Base-by-base conservation (phyloP, 2,113 vertebrate genomes). In the Labeo rohita region DNA sequence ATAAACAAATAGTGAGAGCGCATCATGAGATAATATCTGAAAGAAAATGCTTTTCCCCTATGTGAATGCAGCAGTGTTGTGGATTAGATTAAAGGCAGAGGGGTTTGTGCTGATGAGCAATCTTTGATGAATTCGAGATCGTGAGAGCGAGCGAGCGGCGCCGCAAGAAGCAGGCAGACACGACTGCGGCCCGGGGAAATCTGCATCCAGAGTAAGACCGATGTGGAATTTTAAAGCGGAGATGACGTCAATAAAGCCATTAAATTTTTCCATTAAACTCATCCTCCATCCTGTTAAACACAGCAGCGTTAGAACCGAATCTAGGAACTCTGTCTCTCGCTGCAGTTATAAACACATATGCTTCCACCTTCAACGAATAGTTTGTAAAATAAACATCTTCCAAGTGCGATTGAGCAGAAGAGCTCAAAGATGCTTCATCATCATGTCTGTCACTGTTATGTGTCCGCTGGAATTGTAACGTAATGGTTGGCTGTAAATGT, bases 151-250 rank as follows among this genome's bases (percentile, higher is more conserved):
- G 56, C 10, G 50, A 59, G 18, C 16, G 9, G 47, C 15, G 6
- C 15, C 16, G 28, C 47, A 56, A 65, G 50, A 68, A 66, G 21
- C 52, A 77, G 12, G 18, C 45, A 66, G 59, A 63, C 59, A 47
- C 12, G 49, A 18, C 63, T 61, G 77, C 28, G n/a, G 36, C 28
- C 45, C 39, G 49, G 50, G 21, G 66, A 82, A 68, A 86, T 80
- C 84, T 68, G 66, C 68, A 61, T 56, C 6, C 65, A 80, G 50
- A 61, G 49, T 9, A 16, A 52, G 39, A 73, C 21, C 18, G n/a
- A 50, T 74, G 68, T 81, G 84, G 77, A 86, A 80, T 80, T 80
- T 73, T 49, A 81, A 73, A 86, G 63, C 15, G 16, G 50, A 73
- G 77, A 80, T 65, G 52, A 82, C 16, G 43, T 86, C 52, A 68